Base-by-base conservation (phyloP, 2,888 invertebrate genomes). In the Branchipolynoe longqiensis region DNA sequence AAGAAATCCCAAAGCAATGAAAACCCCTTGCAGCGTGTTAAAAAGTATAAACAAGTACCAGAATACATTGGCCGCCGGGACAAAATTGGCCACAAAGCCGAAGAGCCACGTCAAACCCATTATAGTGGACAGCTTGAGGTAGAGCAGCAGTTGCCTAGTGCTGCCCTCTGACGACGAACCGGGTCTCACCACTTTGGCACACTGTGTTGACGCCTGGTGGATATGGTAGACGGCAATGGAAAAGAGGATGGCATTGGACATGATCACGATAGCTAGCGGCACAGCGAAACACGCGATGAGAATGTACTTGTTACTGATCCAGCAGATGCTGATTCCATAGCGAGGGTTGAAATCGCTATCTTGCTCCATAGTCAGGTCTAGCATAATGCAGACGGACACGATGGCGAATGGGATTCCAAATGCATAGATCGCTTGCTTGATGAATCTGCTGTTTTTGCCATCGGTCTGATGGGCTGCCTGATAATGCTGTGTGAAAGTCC, bases 201-300 rank as follows among this genome's bases (percentile, higher is more conserved):
- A 48, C 12, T 48, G 41, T n/a, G n/a, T n/a, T 6, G 64, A 36
- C 8, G 73, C 36, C 22, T 25, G 25, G 62, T 62, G 62, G 0
- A 95, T 95, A 14, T 95, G 94, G 84, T 95, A 94, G 36, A 95
- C 95, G 41, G 95, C 95, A 89, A 95, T 94, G 58, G 94, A 89
- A 85, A 95, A 94, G 88, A 95, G 94, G 86, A 95, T 94, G 56
- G 94, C 92, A 36, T 95, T 94, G 84, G 94, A 91, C 62, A 95
- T 89, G 14, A 95, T 92, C 40, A 95, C 92, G 62, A 94, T 87
- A 59, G 93, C 92, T 56, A 95, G 93, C 22, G 96, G 95, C 31
- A 95, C 90, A 4, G 95, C 95, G 90, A 95, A 95, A 74, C 95
- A 94, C 89, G 95, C 94, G 56, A 95, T 90, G 22, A 95, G 92